These are phyloP conservation scores for Egretta garzetta DNA, from an alignment of 2,113 vertebrate species.

Conservation along the genomic window DNA sequence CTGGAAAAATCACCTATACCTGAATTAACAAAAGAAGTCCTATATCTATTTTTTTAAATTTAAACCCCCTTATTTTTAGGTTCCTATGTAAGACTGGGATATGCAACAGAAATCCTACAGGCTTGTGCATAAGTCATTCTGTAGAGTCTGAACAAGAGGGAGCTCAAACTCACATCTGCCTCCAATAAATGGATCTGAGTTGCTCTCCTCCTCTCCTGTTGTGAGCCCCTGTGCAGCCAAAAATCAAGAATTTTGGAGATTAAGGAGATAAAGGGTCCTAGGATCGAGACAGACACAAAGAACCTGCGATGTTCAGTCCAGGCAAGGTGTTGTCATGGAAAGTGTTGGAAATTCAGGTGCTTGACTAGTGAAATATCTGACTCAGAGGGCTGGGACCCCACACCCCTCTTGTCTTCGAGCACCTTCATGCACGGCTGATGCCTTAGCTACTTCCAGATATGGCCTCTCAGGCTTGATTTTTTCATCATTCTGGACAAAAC, in stretches of 20 bases:
- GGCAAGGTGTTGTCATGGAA: background rate
- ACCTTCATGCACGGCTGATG: background rate
- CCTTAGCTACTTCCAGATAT: background rate
- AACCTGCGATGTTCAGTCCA: background rate
- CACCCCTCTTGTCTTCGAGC: background rate
- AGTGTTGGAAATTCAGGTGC: background rate
- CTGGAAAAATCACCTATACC: background rate
- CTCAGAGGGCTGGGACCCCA: background rate
- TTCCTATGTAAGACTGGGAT: background rate
- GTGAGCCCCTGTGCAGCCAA: background rate
- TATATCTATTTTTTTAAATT: background rate
- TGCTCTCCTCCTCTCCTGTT: background rate
- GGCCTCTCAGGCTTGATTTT: background rate
- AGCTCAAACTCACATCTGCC: background rate
- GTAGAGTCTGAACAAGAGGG: background rate
- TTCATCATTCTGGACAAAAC: background rate
- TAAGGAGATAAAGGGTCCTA: background rate
- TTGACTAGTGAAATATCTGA: background rate
- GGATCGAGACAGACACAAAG: accelerated
- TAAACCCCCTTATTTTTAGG: accelerated
- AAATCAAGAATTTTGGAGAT: background rate
- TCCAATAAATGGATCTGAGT: background rate
- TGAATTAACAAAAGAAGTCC: background rate
- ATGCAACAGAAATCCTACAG: background rate
- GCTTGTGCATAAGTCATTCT: background rate